Conservation (phyloP, 2,888 invertebrate species). For the Nomada goodeniana region DNA sequence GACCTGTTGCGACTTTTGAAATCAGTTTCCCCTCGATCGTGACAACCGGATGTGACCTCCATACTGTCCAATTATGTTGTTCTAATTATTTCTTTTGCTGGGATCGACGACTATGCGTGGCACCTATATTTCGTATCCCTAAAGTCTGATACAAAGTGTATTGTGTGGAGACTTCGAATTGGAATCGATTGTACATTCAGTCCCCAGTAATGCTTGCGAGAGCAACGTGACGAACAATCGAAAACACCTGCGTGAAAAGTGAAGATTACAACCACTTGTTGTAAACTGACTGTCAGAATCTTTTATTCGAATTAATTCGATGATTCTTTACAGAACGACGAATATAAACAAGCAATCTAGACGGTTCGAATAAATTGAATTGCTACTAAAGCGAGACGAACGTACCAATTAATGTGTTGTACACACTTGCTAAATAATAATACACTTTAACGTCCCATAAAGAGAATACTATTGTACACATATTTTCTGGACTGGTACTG, state of each 20-base stretch:
- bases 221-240: background rate
- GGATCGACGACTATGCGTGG: background rate
- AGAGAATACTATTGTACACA: background rate
- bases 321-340: background rate
- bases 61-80: background rate
- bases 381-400: background rate
- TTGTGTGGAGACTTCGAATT: slow-evolving; percentile 5
- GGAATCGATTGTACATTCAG: slow-evolving; percentile 6
- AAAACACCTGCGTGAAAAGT: background rate
- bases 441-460: too few relatives aligned
- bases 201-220: background rate
- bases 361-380: background rate
- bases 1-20: background rate
- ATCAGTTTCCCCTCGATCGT: background rate
- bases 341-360: background rate
- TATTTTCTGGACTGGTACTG: background rate
- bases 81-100: background rate
- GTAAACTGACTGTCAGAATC: background rate
- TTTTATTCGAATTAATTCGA: background rate
- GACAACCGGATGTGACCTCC: too few relatives aligned
- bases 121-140: background rate
- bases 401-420: background rate
- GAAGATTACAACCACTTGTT: background rate
- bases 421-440: background rate
- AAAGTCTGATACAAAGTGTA: background rate